These are phyloP conservation scores for Drosophila willistoni DNA, from an alignment of 1,140 invertebrate genomes.

Conservation along the genomic window DNA sequence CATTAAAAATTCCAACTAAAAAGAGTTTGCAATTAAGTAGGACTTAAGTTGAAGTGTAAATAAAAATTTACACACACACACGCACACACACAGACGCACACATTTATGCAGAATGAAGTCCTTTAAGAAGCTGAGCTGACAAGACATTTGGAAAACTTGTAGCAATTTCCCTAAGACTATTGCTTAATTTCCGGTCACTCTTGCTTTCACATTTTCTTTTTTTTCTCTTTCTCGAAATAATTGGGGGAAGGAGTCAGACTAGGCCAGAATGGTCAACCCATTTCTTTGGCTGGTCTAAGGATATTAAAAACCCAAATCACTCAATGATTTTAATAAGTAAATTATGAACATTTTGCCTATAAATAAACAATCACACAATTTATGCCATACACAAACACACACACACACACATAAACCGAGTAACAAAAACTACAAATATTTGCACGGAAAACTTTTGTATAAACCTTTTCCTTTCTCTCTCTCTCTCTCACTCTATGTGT, in stretches of 20 bases:
- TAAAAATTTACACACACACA: conserved; percentile 30
- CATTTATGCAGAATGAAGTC: conserved; percentile 17
- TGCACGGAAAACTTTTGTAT: conserved; percentile 65
- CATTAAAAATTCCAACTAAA: conserved; percentile 79
- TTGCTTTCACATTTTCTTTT: conserved; percentile 73
- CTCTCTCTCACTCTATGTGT: background rate
- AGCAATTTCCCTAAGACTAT: conserved; percentile 81
- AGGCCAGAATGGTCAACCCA: conserved; percentile 58
- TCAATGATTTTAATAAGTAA: conserved; percentile 82
- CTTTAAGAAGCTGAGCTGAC: conserved; percentile 41
- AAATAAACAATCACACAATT: conserved; percentile 82
- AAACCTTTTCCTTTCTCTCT: conserved; percentile 59
- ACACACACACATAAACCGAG: conserved; percentile 8
- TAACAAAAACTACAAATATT: conserved; percentile 70
- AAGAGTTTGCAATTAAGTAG: conserved; percentile 82
- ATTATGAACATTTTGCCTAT: conserved; percentile 76
- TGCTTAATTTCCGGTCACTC: conserved; percentile 82
- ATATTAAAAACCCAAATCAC: conserved; percentile 81
- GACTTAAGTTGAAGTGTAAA: conserved; percentile 77
- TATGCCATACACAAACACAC: conserved; percentile 65
- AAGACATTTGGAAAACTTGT: conserved; percentile 71
- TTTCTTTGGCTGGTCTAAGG: conserved; percentile 46
- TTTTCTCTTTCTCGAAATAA: conserved; percentile 40
- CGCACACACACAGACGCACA: background rate
- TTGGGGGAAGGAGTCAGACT: background rate